These are phyloP conservation scores for Catamblyrhynchus diadema DNA, from an alignment of 2,797 vertebrate genomes.

Conservation along the genomic window DNA sequence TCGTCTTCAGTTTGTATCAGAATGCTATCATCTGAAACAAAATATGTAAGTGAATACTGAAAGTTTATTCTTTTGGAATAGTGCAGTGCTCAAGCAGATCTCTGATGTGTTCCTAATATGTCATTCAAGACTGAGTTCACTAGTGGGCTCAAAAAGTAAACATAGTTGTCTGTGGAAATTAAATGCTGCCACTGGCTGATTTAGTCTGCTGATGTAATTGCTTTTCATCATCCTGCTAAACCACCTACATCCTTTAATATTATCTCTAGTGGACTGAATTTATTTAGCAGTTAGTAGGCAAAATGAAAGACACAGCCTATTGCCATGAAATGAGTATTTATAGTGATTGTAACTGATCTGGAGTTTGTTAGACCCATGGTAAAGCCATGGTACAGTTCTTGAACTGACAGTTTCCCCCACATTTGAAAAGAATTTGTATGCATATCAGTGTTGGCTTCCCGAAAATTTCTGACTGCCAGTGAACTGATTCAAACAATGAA, in stretches of 20 bases:
- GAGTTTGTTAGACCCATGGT: conserved; percentile 50
- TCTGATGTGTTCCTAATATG: neutral
- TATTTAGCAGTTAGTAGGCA: neutral
- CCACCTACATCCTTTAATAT: neutral
- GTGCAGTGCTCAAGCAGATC: neutral
- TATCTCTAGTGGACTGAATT: neutral
- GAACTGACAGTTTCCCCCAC: conserved; percentile 43
- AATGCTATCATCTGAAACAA: conserved; percentile 58
- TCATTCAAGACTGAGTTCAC: neutral
- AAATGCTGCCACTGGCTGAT: neutral
- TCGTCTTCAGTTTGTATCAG: conserved; percentile 43
- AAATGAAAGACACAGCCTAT: conserved; percentile 35
- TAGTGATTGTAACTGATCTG: conserved; percentile 49
- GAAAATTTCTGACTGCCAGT: conserved; percentile 65
- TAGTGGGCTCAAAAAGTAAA: neutral
- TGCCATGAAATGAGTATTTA: conserved; percentile 51
- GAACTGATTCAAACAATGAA: conserved; percentile 67
- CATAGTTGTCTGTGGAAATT: neutral
- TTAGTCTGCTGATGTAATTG: neutral
- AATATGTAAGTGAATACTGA: conserved; percentile 28
- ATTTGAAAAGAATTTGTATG: conserved; percentile 71
- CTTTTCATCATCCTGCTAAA: neutral
- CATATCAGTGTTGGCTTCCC: conserved; percentile 70
- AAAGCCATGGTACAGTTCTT: conserved; percentile 54
- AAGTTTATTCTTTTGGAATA: conserved; percentile 1